Evolutionary conservation across 2,888 invertebrate genomes (phyloP), one percentile per base, ranked within the genome.

Genomic region (Clistopyga incitator): DNA sequence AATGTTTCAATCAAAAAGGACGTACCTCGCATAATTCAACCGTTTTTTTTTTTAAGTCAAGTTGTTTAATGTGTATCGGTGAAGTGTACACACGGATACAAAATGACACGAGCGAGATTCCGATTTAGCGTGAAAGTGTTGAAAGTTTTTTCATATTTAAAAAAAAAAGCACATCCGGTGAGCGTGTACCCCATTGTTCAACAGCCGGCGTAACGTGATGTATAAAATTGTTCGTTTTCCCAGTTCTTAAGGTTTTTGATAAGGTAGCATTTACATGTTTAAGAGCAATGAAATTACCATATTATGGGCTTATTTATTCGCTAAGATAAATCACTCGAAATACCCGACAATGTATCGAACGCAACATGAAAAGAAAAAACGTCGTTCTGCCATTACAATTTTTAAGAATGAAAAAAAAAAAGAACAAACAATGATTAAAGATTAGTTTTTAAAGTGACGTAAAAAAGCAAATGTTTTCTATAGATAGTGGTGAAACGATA

Each of bases 181-280:
- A 84, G 82, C 84, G 87, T 86, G 84, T 85, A 84, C 84, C 84
- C 77, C 78, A 81, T 78, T 84, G 68, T 84, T 83, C 54, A 75
- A 61, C 78, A 71, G 80, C 72, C 84, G 74, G 72, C 34, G 56
- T 65, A 77, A 81, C 86, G 86, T 87, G 88, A 84, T 90, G 90
- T 89, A 90, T 88, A 90, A 90, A 90, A 90, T 88, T 87, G 86
- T 89, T 90, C 87, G 87, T 89, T 89, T 64, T 88, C 83, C 78
- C 90, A 88, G 88, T 88, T 86, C 67, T 86, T 89, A 89, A 89
- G 89, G 79, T 81, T 84, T 74, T 74, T 71, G 42, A 77, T 64
- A 72, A 81, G 78, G 70, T 84, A 84, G 71, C 79, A 72, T 85
- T 84, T 84, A 82, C 70, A 77, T 80, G 82, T 77, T 74, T 78